Conservation (phyloP, 2,113 vertebrate genomes). For the Puntigrus tetrazona region DNA sequence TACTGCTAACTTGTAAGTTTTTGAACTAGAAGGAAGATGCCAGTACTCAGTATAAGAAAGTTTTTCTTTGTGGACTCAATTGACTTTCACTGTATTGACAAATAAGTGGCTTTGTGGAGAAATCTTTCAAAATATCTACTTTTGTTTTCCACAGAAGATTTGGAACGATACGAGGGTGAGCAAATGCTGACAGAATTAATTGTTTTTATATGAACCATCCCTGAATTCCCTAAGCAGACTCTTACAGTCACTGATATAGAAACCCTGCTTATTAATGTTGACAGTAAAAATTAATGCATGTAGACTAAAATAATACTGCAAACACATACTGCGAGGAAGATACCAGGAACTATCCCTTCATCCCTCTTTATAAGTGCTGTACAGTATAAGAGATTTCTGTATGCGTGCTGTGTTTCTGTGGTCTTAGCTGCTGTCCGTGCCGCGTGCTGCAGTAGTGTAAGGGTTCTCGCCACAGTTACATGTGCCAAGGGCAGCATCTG, state of each 20-base stretch:
- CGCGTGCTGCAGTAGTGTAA: conserved; percentile 16
- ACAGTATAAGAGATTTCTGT: not conserved
- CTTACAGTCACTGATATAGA: conserved; percentile 62
- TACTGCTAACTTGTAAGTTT: too few relatives aligned
- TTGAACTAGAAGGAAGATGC: too few relatives aligned
- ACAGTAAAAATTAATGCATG: conserved; percentile 62
- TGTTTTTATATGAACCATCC: not conserved
- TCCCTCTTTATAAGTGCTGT: not conserved
- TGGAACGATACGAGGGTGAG: not conserved
- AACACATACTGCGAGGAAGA: conserved; percentile 27
- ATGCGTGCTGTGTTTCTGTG: not conserved
- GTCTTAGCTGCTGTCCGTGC: conserved; percentile 15
- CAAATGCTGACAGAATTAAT: not conserved
- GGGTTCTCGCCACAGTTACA: conserved; percentile 29
- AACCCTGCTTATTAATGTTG: conserved; percentile 59
- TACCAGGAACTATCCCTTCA: conserved; percentile 5
- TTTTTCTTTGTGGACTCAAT: not conserved
- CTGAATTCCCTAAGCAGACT: not conserved
- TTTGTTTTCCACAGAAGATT: not conserved
- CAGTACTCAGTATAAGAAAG: too few relatives aligned
- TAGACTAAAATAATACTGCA: conserved; percentile 56
- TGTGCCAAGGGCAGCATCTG: conserved; percentile 69
- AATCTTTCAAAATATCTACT: not conserved
- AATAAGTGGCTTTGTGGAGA: not conserved
- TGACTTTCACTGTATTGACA: not conserved